Percentiles rank a stretch among this genome's conserved stretches.
Evolutionary conservation across 2,113 vertebrate species (phyloP).

Genomic region (Bucco capensis): DNA sequence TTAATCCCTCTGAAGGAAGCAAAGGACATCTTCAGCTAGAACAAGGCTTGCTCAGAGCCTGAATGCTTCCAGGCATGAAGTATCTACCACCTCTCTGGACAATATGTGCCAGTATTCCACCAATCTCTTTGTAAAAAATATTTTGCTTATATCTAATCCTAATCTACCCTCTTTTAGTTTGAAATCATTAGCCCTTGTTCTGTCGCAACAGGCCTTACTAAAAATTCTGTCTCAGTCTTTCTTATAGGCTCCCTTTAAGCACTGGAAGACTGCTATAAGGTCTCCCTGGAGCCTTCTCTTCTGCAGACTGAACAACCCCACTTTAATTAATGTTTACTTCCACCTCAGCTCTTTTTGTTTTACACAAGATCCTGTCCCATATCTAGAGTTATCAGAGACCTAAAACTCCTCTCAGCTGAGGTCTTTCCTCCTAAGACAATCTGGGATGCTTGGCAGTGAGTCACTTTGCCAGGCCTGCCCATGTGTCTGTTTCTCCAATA

Average conservation of each 20-base stretch:
- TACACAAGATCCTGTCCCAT: not conserved
- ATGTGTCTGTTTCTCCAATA: not conserved
- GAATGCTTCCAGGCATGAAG: not conserved
- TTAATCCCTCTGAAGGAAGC: fast-evolving
- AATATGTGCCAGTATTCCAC: not conserved
- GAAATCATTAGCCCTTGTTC: fast-evolving
- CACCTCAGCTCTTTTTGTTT: not conserved
- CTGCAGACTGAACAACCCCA: not conserved
- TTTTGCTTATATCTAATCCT: not conserved
- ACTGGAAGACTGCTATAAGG: not conserved
- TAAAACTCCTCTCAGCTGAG: not conserved
- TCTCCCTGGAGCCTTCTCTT: not conserved
- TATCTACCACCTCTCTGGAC: not conserved
- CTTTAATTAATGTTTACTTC: not conserved
- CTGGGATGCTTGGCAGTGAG: not conserved
- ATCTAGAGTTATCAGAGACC: not conserved
- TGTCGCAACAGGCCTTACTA: fast-evolving
- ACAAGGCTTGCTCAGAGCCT: not conserved
- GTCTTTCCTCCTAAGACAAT: not conserved
- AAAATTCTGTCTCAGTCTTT: not conserved
- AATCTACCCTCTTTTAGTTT: not conserved
- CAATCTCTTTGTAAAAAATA: not conserved
- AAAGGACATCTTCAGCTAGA: not conserved
- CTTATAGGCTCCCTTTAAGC: not conserved
- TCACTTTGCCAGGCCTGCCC: not conserved